Base-by-base conservation (phyloP, 2,888 invertebrate genomes). In the Hydrotaea cyrtoneurina region DNA sequence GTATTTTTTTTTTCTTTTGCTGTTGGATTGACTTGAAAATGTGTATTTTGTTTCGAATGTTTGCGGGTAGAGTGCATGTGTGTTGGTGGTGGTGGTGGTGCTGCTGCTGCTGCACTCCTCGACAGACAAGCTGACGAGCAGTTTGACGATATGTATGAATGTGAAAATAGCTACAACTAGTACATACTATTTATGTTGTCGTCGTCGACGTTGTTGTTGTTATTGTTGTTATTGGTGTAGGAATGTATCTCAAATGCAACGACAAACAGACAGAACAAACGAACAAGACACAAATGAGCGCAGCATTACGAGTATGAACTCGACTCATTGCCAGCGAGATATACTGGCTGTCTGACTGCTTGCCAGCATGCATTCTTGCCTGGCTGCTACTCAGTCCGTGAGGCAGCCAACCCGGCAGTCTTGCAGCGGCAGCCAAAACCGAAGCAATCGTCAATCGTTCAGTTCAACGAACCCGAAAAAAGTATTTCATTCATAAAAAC, bases 401-500 rank as follows among this genome's bases (percentile, higher is more conserved):
- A 2, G 31, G 3, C 31, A 31, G 31, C 31, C 31, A 31, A 2
- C 31, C 31, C 31, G 31, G 31, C 31, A 31, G 31, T n/a, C n/a
- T n/a, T n/a, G n/a, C n/a, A n/a, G n/a, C n/a, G n/a, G 31, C 31
- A 31, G 31, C 31, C 31, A 7, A 31, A 71, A 23, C 46, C 8
- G 10, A 3, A 8, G 43, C 21, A 23, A 17, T 10, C 17, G 21
- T n/a, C 11, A 53, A 39, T 36, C 23, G 43, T 39, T 80, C 31
- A 87, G 90, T 90, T 89, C 90, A 88, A 88, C 87, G 89, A 90
- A 89, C 90, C 89, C 83, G 78, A 83, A 82, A 81, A 78, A 83
- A 85, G 78, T 79, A 86, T 89, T 89, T 90, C 90, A 90, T 90
- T 90, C 90, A 90, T 90, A 90, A 90, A 90, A 89, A 87, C 89